A percentile compares a stretch with the other conserved stretches of the same genome.
phyloP scores from a whole-genome alignment of 2,113 vertebrate species.

The Porphyrio hochstetteri region DNA sequence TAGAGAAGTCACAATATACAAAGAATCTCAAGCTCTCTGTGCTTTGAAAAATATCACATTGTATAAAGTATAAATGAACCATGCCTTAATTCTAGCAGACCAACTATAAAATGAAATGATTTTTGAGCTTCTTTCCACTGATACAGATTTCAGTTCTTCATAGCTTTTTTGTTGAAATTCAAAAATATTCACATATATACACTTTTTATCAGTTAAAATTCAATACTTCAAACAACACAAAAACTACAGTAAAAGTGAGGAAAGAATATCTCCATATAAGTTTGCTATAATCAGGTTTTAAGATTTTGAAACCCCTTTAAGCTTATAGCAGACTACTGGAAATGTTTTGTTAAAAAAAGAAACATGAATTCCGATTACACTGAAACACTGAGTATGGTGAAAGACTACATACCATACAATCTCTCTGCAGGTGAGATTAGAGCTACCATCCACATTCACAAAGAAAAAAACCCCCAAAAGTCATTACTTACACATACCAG shows the following conservation, averaged over 20 bases:
- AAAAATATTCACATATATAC: constrained; percentile 67
- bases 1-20: not conserved
- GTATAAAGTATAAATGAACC: not conserved
- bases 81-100: constrained; percentile 6
- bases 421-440: not conserved
- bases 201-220: constrained; percentile 36
- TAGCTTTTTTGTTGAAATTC: constrained; percentile 1
- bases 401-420: not conserved
- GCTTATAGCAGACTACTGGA: not conserved
- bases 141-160: constrained; percentile 24
- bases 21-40: not conserved
- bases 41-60: constrained; percentile 8
- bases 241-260: not conserved
- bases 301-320: not conserved
- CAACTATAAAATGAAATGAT: constrained; percentile 25
- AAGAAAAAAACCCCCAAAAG: not conserved
- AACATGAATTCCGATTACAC: not conserved
- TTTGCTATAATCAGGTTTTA: not conserved
- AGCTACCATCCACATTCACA: not conserved
- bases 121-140: constrained; percentile 25
- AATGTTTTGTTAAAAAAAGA: not conserved
- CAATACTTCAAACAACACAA: constrained; percentile 17
- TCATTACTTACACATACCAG: not conserved
- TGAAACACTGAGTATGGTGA: not conserved
- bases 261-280: not conserved